Evolutionary conservation across 2,888 invertebrate species (phyloP), one percentile per base, ranked within the genome.

Genomic region (Hirtodrosophila cameraria): DNA sequence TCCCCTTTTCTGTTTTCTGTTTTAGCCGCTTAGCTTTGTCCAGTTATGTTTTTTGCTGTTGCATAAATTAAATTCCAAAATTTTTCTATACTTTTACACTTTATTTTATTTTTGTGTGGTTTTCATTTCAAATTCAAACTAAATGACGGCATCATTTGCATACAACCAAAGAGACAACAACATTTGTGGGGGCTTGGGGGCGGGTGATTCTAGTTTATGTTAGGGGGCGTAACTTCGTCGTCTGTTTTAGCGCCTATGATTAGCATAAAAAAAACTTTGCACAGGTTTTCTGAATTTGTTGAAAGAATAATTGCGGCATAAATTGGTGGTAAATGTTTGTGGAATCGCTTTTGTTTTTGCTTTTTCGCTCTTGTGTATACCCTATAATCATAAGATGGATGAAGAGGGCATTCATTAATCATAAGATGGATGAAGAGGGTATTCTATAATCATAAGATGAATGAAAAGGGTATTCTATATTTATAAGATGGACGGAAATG

Each of bases 11-110:
- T 6, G 25, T 25, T 2, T 15, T 38, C 43, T 43, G 27, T 55
- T 48, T 39, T n/a, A 20, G 30, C 27, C 41, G 11, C 27, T 13
- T 20, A 9, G 69, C 38, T 59, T 66, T 64, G 33, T 66, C 57
- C 48, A 52, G 67, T 50, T 80, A 60, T 59, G 65, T 68, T 50
- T 72, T 81, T 66, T 65, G 85, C 79, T 72, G 78, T 66, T 65
- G 85, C 79, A 81, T 81, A 85, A 82, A 81, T 81, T 85, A 82
- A 65, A 78, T 81, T 84, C n/a, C n/a, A n/a, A 53, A 53, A 50
- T 57, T 57, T 63, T 70, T 48, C 36, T 35, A 25, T 28, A 39
- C 30, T 57, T 9, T 3, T 39, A 15, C 12, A 11, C 23, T 63
- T 61, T 63, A 27, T 23, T 46, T 25, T n/a, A n/a, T 39, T 55